Conservation (phyloP, 2,797 vertebrate genomes). For the Cuculus canorus region DNA sequence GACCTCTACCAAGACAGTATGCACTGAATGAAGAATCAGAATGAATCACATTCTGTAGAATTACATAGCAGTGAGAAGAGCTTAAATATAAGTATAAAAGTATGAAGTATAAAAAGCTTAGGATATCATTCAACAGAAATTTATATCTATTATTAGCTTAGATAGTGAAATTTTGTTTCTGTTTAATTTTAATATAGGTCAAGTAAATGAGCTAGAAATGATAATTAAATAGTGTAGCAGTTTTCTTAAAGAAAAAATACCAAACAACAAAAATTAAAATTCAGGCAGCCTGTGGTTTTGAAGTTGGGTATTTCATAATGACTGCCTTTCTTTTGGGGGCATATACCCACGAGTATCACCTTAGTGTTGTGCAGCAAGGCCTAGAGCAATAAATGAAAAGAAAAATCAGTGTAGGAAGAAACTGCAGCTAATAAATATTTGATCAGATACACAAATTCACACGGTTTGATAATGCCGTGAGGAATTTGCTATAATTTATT, state of each 20-base stretch:
- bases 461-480: constrained; percentile 76
- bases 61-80: neutral
- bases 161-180: constrained; percentile 15
- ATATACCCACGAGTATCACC: constrained; percentile 60
- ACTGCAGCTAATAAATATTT: constrained; percentile 78
- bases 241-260: constrained; percentile 39
- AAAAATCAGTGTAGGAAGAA: constrained; percentile 66
- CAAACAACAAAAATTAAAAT: constrained; percentile 38
- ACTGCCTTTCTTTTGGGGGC: constrained; percentile 45
- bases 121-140: neutral
- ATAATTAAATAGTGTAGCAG: constrained; percentile 21
- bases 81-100: neutral
- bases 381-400: constrained; percentile 64
- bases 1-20: neutral
- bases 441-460: constrained; percentile 77
- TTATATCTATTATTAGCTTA: neutral
- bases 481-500: constrained; percentile 76
- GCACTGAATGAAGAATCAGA: neutral
- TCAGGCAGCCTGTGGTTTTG: constrained; percentile 41
- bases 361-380: constrained; percentile 12
- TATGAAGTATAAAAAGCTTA: neutral
- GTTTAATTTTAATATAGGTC: constrained; percentile 34
- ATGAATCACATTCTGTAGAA: neutral
- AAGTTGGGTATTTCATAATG: constrained; percentile 53
- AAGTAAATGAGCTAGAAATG: constrained; percentile 29